Base-by-base conservation (phyloP, 2,888 invertebrate species). In the Cheilosia soror region DNA sequence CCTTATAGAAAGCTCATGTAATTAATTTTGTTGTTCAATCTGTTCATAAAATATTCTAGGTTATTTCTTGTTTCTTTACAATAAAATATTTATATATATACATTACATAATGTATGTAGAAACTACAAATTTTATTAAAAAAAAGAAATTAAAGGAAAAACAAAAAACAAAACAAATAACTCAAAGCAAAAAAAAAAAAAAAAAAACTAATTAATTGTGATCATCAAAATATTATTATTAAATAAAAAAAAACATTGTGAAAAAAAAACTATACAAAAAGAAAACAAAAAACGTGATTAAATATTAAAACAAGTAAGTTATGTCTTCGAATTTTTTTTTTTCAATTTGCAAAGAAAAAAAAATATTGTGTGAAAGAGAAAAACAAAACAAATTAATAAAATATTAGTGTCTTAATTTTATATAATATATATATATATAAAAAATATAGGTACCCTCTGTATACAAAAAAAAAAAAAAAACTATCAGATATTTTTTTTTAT, bases 351-450 rank as follows among this genome's bases (percentile, higher is more conserved):
- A 40, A 55, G 44, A 55, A n/a, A 13, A 9, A 33, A 49, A 66
- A 57, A 58, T 4, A 27, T 68, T 69, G 55, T 76, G 69, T 81
- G 69, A 53, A 68, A 63, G 37, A 44, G n/a, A 75, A 69, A 72
- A 69, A 65, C 37, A 51, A 68, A 73, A 37, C 37, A 37, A 37
- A 37, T 37, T 37, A 37, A 37, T 47, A 75, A 42, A 71, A 77
- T 75, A 75, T 80, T 84, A 84, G 84, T 84, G 84, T 84, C 84
- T 84, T 84, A 84, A 84, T 80, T 84, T 84, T 80, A 84, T 80
- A 84, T 83, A 37, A 73, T 73, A 49, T 29, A 65, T n/a, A 47
- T 37, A 40, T 42, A 72, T 40, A 44, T 15, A 68, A 71, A 77
- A 84, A 69, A 60, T 76, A 87, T 76, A 87, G 58, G 82, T 79